Conservation (phyloP, 2,888 invertebrate species). For the Mimas tiliae region DNA sequence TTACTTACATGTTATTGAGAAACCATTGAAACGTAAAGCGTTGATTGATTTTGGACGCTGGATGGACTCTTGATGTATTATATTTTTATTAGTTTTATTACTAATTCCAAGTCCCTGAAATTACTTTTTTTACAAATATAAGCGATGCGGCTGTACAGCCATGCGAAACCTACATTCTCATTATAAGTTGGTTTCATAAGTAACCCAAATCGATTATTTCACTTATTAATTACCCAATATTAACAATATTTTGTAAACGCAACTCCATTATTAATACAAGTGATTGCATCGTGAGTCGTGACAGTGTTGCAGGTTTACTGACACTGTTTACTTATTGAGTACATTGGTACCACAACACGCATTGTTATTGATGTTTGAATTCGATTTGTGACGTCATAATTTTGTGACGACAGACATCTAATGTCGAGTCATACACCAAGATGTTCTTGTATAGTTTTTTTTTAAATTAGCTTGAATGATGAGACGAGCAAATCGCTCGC, state of each 20-base stretch:
- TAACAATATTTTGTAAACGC: neutral
- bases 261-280: neutral
- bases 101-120: too few relatives aligned
- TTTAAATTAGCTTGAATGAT: too few relatives aligned
- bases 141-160: too few relatives aligned
- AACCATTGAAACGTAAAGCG: neutral
- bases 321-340: neutral
- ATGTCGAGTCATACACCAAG: too few relatives aligned
- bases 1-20: neutral
- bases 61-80: neutral
- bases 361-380: neutral
- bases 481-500: too few relatives aligned
- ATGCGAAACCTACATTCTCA: too few relatives aligned
- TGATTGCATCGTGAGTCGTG: constrained; percentile 1
- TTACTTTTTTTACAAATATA: too few relatives aligned
- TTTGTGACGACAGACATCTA: too few relatives aligned
- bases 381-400: neutral
- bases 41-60: neutral
- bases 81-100: too few relatives aligned
- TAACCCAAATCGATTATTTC: too few relatives aligned
- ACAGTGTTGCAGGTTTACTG: neutral
- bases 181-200: too few relatives aligned
- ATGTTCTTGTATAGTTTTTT: too few relatives aligned
- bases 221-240: neutral
- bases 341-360: constrained; percentile 13